Percentiles rank a stretch among this genome's conserved stretches.
phyloP scores from a whole-genome alignment of 1,140 invertebrate species.

The Riptortus pedestris region DNA sequence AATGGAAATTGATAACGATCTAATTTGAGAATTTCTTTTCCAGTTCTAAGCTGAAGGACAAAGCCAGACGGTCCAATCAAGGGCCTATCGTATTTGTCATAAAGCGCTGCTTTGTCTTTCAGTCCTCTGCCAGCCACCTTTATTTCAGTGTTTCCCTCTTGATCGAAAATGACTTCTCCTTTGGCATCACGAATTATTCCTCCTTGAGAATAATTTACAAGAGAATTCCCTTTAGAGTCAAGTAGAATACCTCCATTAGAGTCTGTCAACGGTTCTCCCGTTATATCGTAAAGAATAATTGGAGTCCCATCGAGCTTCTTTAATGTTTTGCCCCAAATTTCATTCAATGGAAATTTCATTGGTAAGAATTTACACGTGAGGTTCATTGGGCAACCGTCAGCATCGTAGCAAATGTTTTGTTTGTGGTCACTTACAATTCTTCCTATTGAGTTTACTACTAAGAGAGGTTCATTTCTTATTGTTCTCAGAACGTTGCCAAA shows the following conservation, averaged over 20 bases:
- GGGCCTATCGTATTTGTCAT: not conserved
- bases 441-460: not conserved
- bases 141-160: not conserved
- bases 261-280: conserved; percentile 1
- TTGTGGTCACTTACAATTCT: not conserved
- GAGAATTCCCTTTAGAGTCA: not conserved
- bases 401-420: not conserved
- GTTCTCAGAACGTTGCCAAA: not conserved
- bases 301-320: not conserved
- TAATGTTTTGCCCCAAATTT: not conserved
- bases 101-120: not conserved
- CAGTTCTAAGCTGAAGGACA: not conserved
- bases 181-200: not conserved
- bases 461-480: not conserved
- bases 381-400: not conserved
- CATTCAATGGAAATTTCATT: not conserved
- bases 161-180: not conserved
- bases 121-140: not conserved
- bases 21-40: not conserved
- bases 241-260: not conserved
- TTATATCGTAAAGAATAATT: not conserved
- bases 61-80: not conserved
- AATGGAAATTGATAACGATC: not conserved
- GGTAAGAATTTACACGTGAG: not conserved
- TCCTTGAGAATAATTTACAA: not conserved